These are phyloP conservation scores for Clarias batrachus DNA, from an alignment of 2,113 vertebrate species.

Conservation along the genomic window DNA sequence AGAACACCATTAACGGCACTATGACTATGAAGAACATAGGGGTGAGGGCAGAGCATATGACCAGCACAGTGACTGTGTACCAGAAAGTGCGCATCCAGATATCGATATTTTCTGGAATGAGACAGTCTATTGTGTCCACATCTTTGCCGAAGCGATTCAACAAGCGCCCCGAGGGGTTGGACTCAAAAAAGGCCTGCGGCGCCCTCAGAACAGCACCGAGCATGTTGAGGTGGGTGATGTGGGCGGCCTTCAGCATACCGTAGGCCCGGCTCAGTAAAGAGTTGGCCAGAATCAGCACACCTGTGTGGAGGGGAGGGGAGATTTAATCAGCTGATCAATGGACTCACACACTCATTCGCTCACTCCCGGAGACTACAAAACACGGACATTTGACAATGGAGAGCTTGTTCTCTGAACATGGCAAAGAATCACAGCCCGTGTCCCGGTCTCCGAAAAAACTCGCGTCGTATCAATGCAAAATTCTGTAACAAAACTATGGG, in stretches of 20 bases:
- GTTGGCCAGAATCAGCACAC: constrained; percentile 75
- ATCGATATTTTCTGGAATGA: constrained; percentile 78
- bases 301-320: constrained; percentile 62
- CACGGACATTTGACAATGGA: background rate
- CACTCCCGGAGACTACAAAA: background rate
- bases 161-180: constrained; percentile 74
- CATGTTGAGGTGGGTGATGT: constrained; percentile 71
- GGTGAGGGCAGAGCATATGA: constrained; percentile 80
- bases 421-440: too few relatives aligned
- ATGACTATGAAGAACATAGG: constrained; percentile 79
- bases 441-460: background rate
- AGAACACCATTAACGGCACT: constrained; percentile 79
- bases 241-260: constrained; percentile 74
- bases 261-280: constrained; percentile 72
- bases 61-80: constrained; percentile 80
- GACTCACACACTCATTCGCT: background rate
- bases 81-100: constrained; percentile 83
- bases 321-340: constrained; percentile 55
- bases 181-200: constrained; percentile 77
- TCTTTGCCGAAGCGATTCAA: constrained; percentile 82
- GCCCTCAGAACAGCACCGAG: constrained; percentile 74
- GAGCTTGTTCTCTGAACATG: background rate
- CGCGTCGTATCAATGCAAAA: background rate
- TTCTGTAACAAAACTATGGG: background rate
- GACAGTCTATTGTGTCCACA: constrained; percentile 76